Percentiles rank a stretch among this genome's conserved stretches.
These are phyloP conservation scores for Anolis apletophallus DNA, from an alignment of 2,797 vertebrate species.

Conservation along the genomic window DNA sequence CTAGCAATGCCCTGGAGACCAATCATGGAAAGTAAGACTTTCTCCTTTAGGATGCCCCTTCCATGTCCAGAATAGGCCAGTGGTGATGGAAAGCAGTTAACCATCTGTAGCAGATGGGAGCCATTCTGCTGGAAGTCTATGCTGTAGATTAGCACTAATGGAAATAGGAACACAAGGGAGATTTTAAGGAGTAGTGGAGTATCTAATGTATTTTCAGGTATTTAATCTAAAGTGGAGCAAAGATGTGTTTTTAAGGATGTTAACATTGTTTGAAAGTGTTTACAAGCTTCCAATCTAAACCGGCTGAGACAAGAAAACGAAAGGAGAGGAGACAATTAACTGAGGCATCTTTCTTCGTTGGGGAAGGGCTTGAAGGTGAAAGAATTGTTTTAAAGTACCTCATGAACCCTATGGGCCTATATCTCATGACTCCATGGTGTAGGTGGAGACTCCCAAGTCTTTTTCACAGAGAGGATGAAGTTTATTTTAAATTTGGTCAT, in stretches of 20 bases:
- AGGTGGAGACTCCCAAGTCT: background rate
- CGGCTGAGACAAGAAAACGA: background rate
- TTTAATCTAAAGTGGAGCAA: constrained; percentile 39
- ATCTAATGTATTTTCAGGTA: constrained; percentile 37
- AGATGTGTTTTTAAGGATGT: constrained; percentile 41
- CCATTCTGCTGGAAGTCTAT: constrained; percentile 31
- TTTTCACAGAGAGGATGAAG: background rate
- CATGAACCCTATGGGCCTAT: background rate
- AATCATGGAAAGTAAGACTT: constrained; percentile 21
- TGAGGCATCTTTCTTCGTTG: background rate
- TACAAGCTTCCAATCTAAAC: constrained; percentile 20
- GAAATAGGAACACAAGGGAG: constrained; percentile 33
- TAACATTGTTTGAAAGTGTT: constrained; percentile 37
- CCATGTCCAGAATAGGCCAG: constrained; percentile 35
- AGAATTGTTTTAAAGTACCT: constrained; percentile 17
- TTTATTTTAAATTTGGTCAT: background rate
- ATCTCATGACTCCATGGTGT: background rate
- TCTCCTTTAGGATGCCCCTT: constrained; percentile 45
- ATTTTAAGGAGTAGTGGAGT: constrained; percentile 17
- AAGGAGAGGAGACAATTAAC: constrained; percentile 19
- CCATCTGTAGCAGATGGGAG: constrained; percentile 38
- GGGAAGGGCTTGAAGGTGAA: constrained; percentile 12
- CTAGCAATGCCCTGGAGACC: constrained; percentile 14
- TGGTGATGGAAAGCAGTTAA: constrained; percentile 18
- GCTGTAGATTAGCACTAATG: constrained; percentile 44